Percentiles rank a stretch among this genome's conserved stretches.
phyloP scores from a whole-genome alignment of 2,797 vertebrate genomes.

The Anas bahamensis region DNA sequence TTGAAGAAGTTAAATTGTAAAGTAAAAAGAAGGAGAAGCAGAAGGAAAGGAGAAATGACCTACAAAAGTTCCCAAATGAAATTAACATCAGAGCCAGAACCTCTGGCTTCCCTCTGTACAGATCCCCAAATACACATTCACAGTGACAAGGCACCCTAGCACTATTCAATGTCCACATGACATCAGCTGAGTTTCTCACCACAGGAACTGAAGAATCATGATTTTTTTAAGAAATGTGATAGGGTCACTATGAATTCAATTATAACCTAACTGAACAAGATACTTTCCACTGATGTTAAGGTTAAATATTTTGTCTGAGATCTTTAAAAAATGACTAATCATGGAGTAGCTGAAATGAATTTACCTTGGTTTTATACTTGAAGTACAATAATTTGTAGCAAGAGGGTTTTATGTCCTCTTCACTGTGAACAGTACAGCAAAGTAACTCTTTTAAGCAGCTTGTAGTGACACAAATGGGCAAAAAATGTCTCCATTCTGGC shows the following conservation, averaged over 20 bases:
- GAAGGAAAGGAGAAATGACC: background rate
- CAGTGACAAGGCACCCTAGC: background rate
- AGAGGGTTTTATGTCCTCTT: conserved; percentile 13
- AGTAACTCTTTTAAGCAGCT: conserved; percentile 22
- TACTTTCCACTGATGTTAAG: background rate
- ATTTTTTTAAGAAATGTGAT: background rate
- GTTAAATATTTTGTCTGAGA: background rate
- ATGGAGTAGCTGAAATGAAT: background rate
- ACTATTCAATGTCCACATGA: background rate
- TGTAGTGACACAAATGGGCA: conserved; percentile 20
- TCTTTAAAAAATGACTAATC: background rate
- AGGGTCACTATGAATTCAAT: background rate
- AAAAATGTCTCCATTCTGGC: conserved; percentile 5
- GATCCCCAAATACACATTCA: background rate
- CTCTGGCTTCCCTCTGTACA: background rate
- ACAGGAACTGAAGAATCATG: background rate
- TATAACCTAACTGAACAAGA: background rate
- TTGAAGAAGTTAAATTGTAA: background rate
- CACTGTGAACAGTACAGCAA: background rate
- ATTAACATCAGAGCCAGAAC: background rate
- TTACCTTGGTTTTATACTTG: background rate
- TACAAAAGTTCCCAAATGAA: background rate
- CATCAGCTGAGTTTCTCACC: background rate
- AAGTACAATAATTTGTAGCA: background rate
- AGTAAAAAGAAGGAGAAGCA: background rate